phyloP scores from a whole-genome alignment of 2,888 invertebrate genomes.

The Meteorus cinctellus region DNA sequence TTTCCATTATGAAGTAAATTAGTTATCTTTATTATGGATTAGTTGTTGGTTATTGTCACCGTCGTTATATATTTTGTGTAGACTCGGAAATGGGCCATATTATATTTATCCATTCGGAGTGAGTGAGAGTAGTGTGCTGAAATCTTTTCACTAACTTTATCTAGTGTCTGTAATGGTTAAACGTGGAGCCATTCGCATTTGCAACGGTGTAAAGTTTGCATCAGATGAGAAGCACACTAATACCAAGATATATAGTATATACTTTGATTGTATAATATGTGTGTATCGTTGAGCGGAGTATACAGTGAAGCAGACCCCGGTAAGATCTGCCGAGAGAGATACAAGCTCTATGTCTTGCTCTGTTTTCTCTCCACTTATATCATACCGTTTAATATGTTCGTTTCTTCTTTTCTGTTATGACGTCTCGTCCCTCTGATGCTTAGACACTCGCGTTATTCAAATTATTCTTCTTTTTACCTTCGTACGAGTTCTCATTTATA shows the following conservation, averaged over 20 bases:
- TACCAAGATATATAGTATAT: not conserved
- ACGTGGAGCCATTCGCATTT: conserved; percentile 14
- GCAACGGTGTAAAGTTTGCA: conserved; percentile 7
- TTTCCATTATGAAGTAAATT: no score
- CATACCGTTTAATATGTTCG: not conserved
- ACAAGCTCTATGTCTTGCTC: not conserved
- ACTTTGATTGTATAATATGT: not conserved
- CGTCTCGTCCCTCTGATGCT: not conserved
- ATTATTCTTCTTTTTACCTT: not conserved
- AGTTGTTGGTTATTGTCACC: no score
- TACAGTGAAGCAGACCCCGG: not conserved
- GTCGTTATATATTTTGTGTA: no score
- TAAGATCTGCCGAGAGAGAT: conserved; percentile 19
- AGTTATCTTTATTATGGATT: no score
- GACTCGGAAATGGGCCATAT: no score
- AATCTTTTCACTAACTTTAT: conserved; percentile 12
- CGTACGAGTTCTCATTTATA: not conserved
- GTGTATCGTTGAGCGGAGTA: not conserved
- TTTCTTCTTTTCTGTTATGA: not conserved
- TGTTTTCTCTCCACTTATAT: conserved; percentile 6
- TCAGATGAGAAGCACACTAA: conserved; percentile 10
- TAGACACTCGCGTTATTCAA: not conserved
- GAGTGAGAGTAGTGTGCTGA: conserved; percentile 5
- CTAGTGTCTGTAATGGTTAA: not conserved
- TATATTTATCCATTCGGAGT: no score